These are phyloP conservation scores for Archivesica marissinica DNA, from an alignment of 1,140 invertebrate species.

Conservation along the genomic window DNA sequence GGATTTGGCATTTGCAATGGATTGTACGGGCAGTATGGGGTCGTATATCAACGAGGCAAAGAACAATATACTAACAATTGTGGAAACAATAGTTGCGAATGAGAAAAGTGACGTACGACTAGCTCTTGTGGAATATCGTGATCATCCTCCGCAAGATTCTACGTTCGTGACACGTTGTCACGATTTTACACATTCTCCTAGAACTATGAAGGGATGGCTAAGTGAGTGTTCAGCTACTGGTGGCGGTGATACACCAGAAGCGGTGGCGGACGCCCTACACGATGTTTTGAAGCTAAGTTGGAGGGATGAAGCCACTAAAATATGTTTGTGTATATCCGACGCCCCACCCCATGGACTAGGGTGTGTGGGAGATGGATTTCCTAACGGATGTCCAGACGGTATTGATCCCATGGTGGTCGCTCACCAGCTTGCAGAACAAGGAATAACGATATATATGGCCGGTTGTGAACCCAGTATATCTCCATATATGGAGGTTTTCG, in stretches of 20 bases:
- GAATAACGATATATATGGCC: slow-evolving; percentile 71
- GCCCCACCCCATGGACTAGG: slow-evolving; percentile 78
- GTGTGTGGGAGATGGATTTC: slow-evolving; percentile 62
- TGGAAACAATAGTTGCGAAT: slow-evolving; percentile 74
- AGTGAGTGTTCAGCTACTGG: slow-evolving; percentile 71
- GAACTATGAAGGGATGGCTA: slow-evolving; percentile 76
- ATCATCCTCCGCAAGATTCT: slow-evolving; percentile 76
- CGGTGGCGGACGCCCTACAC: slow-evolving; percentile 78
- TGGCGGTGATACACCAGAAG: slow-evolving; percentile 78
- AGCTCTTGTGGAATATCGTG: slow-evolving; percentile 79
- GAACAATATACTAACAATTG: slow-evolving; percentile 76
- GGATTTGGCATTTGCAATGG: slow-evolving; percentile 81
- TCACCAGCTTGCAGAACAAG: slow-evolving; percentile 70
- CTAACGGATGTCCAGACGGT: slow-evolving; percentile 73
- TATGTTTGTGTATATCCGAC: slow-evolving; percentile 79
- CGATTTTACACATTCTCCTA: slow-evolving; percentile 75
- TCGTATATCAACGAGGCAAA: slow-evolving; percentile 74
- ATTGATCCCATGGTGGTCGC: slow-evolving; percentile 71
- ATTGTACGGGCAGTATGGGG: slow-evolving; percentile 79
- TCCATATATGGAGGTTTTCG: slow-evolving; percentile 75
- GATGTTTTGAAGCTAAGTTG: slow-evolving; percentile 75
- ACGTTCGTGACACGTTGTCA: slow-evolving; percentile 76
- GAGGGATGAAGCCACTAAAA: slow-evolving; percentile 77
- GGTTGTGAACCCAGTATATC: slow-evolving; percentile 74
- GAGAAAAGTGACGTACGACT: slow-evolving; percentile 76